A percentile compares a stretch with the other conserved stretches of the same genome.
Evolutionary conservation across 2,888 invertebrate genomes (phyloP).

Genomic region (Trachelus troglodyta): DNA sequence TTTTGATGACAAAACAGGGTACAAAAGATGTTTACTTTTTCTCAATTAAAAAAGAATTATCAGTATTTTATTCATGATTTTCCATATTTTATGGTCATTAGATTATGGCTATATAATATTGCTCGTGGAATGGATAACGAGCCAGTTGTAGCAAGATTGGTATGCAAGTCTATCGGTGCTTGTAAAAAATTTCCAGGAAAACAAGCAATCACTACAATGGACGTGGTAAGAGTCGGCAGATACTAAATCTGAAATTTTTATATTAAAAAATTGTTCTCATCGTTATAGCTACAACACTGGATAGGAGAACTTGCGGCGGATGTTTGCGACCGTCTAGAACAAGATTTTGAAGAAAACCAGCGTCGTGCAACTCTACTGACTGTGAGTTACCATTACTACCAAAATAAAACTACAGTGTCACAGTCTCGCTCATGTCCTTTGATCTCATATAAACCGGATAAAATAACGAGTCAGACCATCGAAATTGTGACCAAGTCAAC

Average conservation of each 20-base stretch:
- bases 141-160: slow-evolving; percentile 84
- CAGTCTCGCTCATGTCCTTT: slow-evolving; percentile 74
- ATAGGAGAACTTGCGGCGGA: slow-evolving; percentile 83
- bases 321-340: slow-evolving; percentile 83
- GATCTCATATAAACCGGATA: slow-evolving; percentile 74
- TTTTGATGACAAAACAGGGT: slow-evolving; percentile 92
- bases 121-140: slow-evolving; percentile 90
- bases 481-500: slow-evolving; percentile 75
- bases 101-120: slow-evolving; percentile 87
- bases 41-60: slow-evolving; percentile 7
- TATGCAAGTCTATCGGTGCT: slow-evolving; percentile 94
- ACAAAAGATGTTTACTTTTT: slow-evolving; percentile 31
- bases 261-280: slow-evolving; percentile 28
- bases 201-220: slow-evolving; percentile 75
- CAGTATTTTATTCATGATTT: slow-evolving; percentile 10
- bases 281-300: slow-evolving; percentile 76
- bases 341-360: slow-evolving; percentile 84
- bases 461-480: slow-evolving; percentile 75
- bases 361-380: slow-evolving; percentile 84
- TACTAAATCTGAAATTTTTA: not conserved
- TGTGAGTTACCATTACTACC: slow-evolving; percentile 67
- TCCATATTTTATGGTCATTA: slow-evolving; percentile 58
- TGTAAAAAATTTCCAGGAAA: slow-evolving; percentile 93
- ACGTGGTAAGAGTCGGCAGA: slow-evolving; percentile 68
- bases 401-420: slow-evolving; percentile 44